These are phyloP conservation scores for Apogon hyalosoma DNA, from an alignment of 2,797 vertebrate species.

Conservation along the genomic window DNA sequence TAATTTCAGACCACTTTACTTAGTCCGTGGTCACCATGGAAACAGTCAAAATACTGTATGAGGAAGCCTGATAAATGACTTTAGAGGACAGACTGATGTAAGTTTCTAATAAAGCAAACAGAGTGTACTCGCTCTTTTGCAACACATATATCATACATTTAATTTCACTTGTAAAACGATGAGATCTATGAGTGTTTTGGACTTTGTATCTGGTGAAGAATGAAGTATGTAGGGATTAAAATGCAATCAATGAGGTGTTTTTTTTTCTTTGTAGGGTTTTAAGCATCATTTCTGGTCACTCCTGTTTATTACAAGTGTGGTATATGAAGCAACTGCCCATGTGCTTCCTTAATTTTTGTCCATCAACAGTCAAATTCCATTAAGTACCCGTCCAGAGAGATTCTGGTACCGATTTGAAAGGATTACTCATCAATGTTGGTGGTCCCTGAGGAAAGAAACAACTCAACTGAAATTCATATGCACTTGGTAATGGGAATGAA, in stretches of 20 bases:
- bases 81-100: slow-evolving; percentile 41
- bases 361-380: slow-evolving; percentile 34
- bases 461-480: slow-evolving; percentile 42
- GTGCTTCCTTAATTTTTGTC: slow-evolving; percentile 23
- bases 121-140: slow-evolving; percentile 5
- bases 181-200: background rate
- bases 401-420: slow-evolving; percentile 31
- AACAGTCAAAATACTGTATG: slow-evolving; percentile 68
- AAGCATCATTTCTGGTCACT: slow-evolving; percentile 22
- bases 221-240: slow-evolving; percentile 13
- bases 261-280: slow-evolving; percentile 12
- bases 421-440: slow-evolving; percentile 55
- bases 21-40: slow-evolving; percentile 60
- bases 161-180: slow-evolving; percentile 31
- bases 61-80: slow-evolving; percentile 42
- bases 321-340: slow-evolving; percentile 12
- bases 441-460: slow-evolving; percentile 48
- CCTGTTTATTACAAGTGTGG: slow-evolving; percentile 27
- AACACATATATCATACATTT: slow-evolving; percentile 22
- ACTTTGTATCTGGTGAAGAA: slow-evolving; percentile 23
- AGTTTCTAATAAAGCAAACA: slow-evolving; percentile 40
- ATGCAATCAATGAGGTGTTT: slow-evolving; percentile 13
- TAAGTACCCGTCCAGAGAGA: slow-evolving; percentile 33
- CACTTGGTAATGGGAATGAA: slow-evolving; percentile 60
- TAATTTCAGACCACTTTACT: slow-evolving; percentile 54